Evolutionary conservation across 1,140 invertebrate species (phyloP).

Genomic region (Nilaparvata lugens): DNA sequence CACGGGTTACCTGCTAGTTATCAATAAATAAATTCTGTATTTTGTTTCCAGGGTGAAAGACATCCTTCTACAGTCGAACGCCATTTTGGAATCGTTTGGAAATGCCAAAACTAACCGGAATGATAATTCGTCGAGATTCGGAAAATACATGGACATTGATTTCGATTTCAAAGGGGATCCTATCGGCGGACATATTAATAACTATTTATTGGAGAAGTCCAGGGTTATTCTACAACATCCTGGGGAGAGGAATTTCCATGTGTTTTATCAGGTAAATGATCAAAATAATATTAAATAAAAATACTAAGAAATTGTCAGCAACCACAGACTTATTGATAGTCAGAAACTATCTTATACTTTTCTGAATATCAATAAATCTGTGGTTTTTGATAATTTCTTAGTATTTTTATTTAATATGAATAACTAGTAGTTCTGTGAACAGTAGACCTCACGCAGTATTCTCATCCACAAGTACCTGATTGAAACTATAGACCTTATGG

Average conservation of each 20-base stretch:
- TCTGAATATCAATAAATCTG: too few relatives aligned
- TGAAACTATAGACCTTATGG: too few relatives aligned
- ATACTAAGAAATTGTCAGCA: too few relatives aligned
- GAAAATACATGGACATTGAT: constrained; percentile 99
- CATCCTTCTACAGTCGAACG: constrained; percentile 90
- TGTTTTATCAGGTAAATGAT: constrained; percentile 83
- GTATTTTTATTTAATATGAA: too few relatives aligned
- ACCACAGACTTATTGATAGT: too few relatives aligned
- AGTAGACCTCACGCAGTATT: too few relatives aligned
- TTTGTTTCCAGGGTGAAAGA: constrained; percentile 79
- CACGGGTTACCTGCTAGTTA: too few relatives aligned
- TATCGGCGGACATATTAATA: constrained; percentile 90
- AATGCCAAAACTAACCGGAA: constrained; percentile 97
- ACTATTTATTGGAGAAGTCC: constrained; percentile 95
- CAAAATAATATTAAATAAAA: too few relatives aligned
- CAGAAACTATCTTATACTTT: too few relatives aligned
- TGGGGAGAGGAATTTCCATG: constrained; percentile 94
- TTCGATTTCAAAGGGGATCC: constrained; percentile 98
- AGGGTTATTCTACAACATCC: constrained; percentile 85
- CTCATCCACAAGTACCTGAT: too few relatives aligned
- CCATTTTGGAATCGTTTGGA: constrained; percentile 92
- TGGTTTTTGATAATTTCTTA: too few relatives aligned
- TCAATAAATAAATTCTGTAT: not conserved
- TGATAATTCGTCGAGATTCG: constrained; percentile 95
- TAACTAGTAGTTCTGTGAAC: too few relatives aligned